Evolutionary conservation across 2,888 invertebrate genomes (phyloP).

Genomic region (Cheilosia pagana): DNA sequence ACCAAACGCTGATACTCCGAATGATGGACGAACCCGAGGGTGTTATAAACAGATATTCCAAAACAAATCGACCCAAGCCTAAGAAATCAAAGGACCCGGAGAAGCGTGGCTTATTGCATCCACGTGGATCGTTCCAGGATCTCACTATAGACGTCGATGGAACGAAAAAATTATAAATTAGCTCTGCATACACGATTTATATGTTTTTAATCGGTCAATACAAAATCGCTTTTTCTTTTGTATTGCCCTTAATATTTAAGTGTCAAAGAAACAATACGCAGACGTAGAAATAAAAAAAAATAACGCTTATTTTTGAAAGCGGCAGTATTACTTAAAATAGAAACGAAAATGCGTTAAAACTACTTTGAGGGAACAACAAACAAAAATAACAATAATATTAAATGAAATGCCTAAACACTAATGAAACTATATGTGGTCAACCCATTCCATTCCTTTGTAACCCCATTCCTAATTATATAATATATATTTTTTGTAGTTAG

Average conservation of each 20-base stretch:
- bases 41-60: conserved; percentile 88
- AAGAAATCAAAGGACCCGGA: conserved; percentile 87
- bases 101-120: conserved; percentile 85
- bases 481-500: conserved; percentile 41
- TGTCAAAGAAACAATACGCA: conserved; percentile 52
- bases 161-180: conserved; percentile 80
- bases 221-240: conserved; percentile 17
- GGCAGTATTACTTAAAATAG: conserved; percentile 71
- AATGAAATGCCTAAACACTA: conserved; percentile 20
- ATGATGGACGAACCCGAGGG: conserved; percentile 99
- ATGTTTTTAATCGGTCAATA: conserved; percentile 24
- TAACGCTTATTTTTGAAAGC: conserved; percentile 70
- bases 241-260: conserved; percentile 40
- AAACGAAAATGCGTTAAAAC: conserved; percentile 37
- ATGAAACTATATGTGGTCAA: conserved; percentile 34
- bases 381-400: conserved; percentile 17
- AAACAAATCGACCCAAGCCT: conserved; percentile 85
- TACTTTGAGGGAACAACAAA: conserved; percentile 36
- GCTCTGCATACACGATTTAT: conserved; percentile 28
- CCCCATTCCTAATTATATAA: conserved; percentile 50
- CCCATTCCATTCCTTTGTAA: conserved; percentile 68
- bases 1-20: conserved; percentile 93
- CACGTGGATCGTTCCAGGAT: conserved; percentile 81
- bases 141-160: conserved; percentile 81
- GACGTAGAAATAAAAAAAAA: conserved; percentile 23